Evolutionary conservation across 2,113 vertebrate genomes (phyloP), one percentile per base, ranked within the genome.

Genomic region (Oreochromis tanganicae): DNA sequence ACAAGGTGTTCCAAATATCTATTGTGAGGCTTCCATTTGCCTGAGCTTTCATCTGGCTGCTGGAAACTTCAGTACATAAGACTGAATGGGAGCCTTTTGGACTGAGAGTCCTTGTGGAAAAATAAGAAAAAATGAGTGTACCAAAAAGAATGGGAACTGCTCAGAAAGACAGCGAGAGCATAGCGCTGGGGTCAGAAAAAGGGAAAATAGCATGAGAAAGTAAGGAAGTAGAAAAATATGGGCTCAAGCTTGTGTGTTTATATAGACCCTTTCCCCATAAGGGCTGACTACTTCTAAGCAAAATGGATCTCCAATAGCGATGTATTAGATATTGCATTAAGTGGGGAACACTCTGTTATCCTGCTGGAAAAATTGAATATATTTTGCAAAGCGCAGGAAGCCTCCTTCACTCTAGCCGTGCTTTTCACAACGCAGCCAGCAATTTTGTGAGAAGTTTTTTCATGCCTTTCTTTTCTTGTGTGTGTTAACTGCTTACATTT

Each of bases 251-350:
- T 8, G 5, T 52, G 46, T 80, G 59, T 71, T 80, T 34, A 55
- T 68, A 66, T 36, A 29, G n/a, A 63, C 3, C 12, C 29, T 88
- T 11, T 61, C 50, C 83, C 24, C 66, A 52, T 80, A 46, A 63
- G 36, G 12, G 52, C 71, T n/a, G 12, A 46, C 34, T 38, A n/a
- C 59, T 32, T 82, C 75, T 56, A 83, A 50, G 80, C 12, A n/a
- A 73, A 85, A 88, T 89, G 71, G 84, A 89, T 89, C 78, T 82
- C 59, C 54, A 29, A 10, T 78, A 73, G 84, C 43, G 83, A 50
- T 59, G 55, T 17, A 50, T 52, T 32, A 78, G 46, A 29, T 78
- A 66, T 46, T 11, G 17, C 46, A 78, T 9, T 50, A 78, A 7
- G 24, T 3, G 1, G 59, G 29, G 36, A 84, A 48, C 86, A 56